These are phyloP conservation scores for Dascillus cervinus DNA, from an alignment of 2,888 invertebrate species.

Conservation along the genomic window DNA sequence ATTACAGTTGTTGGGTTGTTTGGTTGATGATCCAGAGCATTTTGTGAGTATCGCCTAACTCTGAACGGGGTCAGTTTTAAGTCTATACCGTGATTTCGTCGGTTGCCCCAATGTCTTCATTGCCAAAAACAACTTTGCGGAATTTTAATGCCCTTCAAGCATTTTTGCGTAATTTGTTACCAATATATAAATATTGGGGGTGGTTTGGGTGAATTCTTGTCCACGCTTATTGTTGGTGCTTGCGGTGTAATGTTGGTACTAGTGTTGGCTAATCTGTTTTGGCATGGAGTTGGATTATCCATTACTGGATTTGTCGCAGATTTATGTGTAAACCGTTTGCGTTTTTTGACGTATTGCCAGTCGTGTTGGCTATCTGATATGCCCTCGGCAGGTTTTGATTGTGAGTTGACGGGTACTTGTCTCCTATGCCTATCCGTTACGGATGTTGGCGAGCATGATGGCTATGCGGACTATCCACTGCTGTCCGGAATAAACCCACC, in stretches of 20 bases:
- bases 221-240: slow-evolving; percentile 3
- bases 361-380: slow-evolving; percentile 6
- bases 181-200: slow-evolving; percentile 4
- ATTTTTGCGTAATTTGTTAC: slow-evolving; percentile 4
- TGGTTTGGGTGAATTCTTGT: slow-evolving; percentile 2
- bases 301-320: slow-evolving; percentile 1
- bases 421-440: too few relatives aligned
- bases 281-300: slow-evolving; percentile 2
- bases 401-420: slow-evolving; percentile 3
- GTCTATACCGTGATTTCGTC: too few relatives aligned
- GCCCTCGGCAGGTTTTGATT: slow-evolving; percentile 4
- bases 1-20: too few relatives aligned
- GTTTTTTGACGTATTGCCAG: slow-evolving; percentile 7
- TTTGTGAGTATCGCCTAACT: too few relatives aligned
- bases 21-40: too few relatives aligned
- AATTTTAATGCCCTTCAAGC: too few relatives aligned
- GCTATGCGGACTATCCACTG: too few relatives aligned
- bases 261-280: slow-evolving; percentile 5
- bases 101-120: too few relatives aligned
- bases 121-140: too few relatives aligned
- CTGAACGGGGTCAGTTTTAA: too few relatives aligned
- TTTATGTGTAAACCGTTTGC: slow-evolving; percentile 5
- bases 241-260: slow-evolving; percentile 1
- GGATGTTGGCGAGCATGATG: too few relatives aligned
- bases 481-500: too few relatives aligned